Percentiles rank a stretch among this genome's conserved stretches.
phyloP scores from a whole-genome alignment of 2,888 invertebrate species.

The Dicyrtoma fusca region DNA sequence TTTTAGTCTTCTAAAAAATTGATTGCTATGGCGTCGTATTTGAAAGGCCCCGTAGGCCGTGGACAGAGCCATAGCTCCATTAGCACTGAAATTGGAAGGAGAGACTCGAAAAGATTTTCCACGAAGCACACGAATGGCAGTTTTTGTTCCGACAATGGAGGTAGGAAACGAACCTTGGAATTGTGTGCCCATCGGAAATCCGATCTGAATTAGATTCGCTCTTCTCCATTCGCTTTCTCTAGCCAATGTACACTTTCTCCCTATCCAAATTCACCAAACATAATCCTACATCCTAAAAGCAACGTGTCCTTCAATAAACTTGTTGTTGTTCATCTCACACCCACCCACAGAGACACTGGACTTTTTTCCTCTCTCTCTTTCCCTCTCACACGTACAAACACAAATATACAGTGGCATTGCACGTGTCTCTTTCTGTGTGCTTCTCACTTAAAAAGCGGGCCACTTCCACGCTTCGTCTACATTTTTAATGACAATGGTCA shows the following conservation, averaged over 20 bases:
- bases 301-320: too few relatives aligned
- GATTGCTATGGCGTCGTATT: too few relatives aligned
- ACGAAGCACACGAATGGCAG: too few relatives aligned
- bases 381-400: background rate
- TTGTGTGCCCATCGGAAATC: constrained; percentile 42
- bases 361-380: background rate
- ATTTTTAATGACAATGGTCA: too few relatives aligned
- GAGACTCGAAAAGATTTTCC: too few relatives aligned
- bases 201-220: constrained; percentile 39
- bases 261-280: constrained; percentile 11
- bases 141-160: constrained; percentile 14
- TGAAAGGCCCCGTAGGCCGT: too few relatives aligned
- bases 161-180: constrained; percentile 40
- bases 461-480: background rate
- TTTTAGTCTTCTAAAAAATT: too few relatives aligned
- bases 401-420: too few relatives aligned
- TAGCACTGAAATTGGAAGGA: too few relatives aligned
- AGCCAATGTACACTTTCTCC: background rate
- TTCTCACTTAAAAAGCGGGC: background rate
- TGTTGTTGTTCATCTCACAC: too few relatives aligned
- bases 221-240: constrained; percentile 22
- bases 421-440: background rate
- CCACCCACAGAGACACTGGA: too few relatives aligned
- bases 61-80: too few relatives aligned
- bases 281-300: constrained; percentile 1